Evolutionary conservation across 30 jellyfish, hydroid and myxozoan species (phyloP), one percentile per base, ranked within the genome.

Genomic region (Pseudorhiza aurosa): DNA sequence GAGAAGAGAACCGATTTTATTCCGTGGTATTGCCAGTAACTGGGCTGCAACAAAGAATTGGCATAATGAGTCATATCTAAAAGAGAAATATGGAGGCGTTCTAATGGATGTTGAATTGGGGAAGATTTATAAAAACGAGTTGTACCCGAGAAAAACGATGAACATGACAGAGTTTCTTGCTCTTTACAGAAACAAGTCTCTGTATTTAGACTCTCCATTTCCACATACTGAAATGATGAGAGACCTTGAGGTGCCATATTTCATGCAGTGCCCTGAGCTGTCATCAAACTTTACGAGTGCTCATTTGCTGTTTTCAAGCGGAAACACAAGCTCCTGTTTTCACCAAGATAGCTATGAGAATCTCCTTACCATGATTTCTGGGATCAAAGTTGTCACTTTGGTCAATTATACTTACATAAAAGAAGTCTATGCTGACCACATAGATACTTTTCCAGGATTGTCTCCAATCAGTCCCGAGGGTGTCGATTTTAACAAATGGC

Each of bases 281-380:
- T 71, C 85, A 15, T 49, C 82, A 27, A 72, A 77, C 25, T 74
- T 91, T 60, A 65, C 88, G 1, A 91, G 98, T 74, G 95, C 95
- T 49, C 98, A 91, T 65, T 72, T 91, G 77, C 88, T 91, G n/a
- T 91, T 83, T 50, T 91, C 98, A 71, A 91, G 87, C 70, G 98
- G 98, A 12, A 83, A 83, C 74, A 83, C 98, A 25, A 83, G 96
- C 59, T 91, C 96, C n/a, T 69, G 96, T 58, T 75, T 91, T 31
- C 98, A 91, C 68, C 93, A 83, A 31, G 98, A 91, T 72, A 89
- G 98, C 39, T 91, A 91, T 73, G 98, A 91, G 76, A 91, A 91
- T 55, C 68, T 91, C n/a, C 68, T 91, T n/a, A 53, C 92, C 14
- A 65, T 84, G 85, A 45, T 91, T 18, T 91, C 98, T 21, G 98